Conservation (phyloP, 2,113 vertebrate species). For the Cochlearius cochlearius region DNA sequence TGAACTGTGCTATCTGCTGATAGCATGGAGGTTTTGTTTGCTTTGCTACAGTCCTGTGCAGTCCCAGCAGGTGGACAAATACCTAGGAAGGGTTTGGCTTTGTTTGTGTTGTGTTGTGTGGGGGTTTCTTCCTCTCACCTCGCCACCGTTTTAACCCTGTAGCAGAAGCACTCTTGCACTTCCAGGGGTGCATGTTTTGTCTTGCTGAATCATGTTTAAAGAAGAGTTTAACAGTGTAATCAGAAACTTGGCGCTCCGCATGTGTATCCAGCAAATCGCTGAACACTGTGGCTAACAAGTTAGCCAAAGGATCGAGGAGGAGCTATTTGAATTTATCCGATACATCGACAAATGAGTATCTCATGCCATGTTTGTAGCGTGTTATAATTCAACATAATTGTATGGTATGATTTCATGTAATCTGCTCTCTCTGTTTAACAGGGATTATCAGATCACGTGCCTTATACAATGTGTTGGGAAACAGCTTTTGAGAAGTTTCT, state of each 20-base stretch:
- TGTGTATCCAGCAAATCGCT: background rate
- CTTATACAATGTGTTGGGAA: background rate
- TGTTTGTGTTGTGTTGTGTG: constrained; percentile 15
- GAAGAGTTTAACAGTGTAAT: background rate
- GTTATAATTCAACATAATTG: background rate
- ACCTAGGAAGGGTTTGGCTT: constrained; percentile 44
- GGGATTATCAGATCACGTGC: background rate
- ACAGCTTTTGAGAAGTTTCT: background rate
- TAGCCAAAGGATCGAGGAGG: background rate
- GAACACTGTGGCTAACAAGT: background rate
- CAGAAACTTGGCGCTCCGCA: background rate
- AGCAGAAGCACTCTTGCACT: background rate
- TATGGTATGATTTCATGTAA: background rate
- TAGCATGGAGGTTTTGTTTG: constrained; percentile 51
- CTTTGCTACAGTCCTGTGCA: constrained; percentile 16
- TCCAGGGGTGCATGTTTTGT: background rate
- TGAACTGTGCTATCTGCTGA: constrained; percentile 52
- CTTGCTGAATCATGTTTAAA: background rate
- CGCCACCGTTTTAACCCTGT: background rate
- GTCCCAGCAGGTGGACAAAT: constrained; percentile 63
- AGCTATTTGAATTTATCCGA: background rate
- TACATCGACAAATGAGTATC: background rate
- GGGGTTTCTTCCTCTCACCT: background rate
- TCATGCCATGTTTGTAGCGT: background rate
- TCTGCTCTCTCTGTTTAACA: background rate